Conservation (phyloP, 1,140 invertebrate genomes). For the Bombus fervidus region DNA sequence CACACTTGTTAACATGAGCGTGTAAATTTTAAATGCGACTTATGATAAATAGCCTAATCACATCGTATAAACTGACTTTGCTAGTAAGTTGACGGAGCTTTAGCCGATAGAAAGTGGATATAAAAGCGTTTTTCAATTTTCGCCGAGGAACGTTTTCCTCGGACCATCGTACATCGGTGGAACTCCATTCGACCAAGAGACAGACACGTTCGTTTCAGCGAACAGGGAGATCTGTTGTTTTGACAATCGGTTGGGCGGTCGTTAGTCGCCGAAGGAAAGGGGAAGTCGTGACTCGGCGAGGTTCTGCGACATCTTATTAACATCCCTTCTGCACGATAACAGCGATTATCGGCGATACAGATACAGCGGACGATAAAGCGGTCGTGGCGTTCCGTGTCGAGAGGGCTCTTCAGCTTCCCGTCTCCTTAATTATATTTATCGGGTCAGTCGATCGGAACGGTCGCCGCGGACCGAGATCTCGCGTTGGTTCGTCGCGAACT, state of each 20-base stretch:
- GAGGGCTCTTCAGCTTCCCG: constrained; percentile 48
- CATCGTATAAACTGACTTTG: too few relatives aligned
- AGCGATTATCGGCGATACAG: constrained; percentile 52
- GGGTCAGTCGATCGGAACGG: constrained; percentile 53
- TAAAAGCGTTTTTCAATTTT: not conserved
- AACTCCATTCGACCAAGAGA: too few relatives aligned
- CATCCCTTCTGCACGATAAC: constrained; percentile 38
- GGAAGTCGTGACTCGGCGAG: constrained; percentile 24
- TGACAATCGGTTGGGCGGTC: not conserved
- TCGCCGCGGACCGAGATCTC: constrained; percentile 37
- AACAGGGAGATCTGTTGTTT: not conserved
- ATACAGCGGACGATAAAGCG: constrained; percentile 45
- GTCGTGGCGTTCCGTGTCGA: constrained; percentile 47
- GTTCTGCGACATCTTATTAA: constrained; percentile 48
- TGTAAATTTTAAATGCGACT: too few relatives aligned
- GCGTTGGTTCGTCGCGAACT: constrained; percentile 36
- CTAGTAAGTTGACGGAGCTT: too few relatives aligned
- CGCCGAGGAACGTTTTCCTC: too few relatives aligned
- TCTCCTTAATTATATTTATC: constrained; percentile 63
- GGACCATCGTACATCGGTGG: too few relatives aligned
- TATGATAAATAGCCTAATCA: too few relatives aligned
- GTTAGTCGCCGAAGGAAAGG: not conserved
- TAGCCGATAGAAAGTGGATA: too few relatives aligned
- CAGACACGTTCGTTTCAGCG: not conserved
- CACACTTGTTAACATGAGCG: too few relatives aligned